Evolutionary conservation across 2,888 invertebrate genomes (phyloP).

Genomic region (Volucella inanis): DNA sequence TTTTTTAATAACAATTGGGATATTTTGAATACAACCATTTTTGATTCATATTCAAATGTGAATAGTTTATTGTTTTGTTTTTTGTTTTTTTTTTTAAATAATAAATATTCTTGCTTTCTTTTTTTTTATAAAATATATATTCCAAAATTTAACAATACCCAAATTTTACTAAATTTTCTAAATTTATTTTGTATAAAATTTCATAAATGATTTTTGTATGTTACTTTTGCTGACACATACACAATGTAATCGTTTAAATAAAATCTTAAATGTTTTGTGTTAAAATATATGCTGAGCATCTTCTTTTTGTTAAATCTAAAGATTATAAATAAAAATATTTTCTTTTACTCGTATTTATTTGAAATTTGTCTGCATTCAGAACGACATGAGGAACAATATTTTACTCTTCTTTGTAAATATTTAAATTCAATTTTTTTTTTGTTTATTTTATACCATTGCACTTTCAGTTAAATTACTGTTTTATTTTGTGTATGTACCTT

Average conservation of each 20-base stretch:
- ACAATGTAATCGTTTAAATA: slow-evolving; percentile 22
- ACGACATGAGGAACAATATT: slow-evolving; percentile 57
- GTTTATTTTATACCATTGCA: slow-evolving; percentile 54
- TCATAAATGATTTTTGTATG: slow-evolving; percentile 25
- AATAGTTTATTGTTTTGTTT: slow-evolving; percentile 27
- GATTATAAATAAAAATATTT: slow-evolving; percentile 4
- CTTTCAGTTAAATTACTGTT: slow-evolving; percentile 16
- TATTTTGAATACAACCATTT: slow-evolving; percentile 67
- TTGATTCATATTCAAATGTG: slow-evolving; percentile 37
- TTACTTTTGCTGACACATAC: slow-evolving; percentile 25
- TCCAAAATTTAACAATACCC: slow-evolving; percentile 69
- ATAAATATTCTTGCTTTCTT: neutral
- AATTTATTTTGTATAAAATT: slow-evolving; percentile 49
- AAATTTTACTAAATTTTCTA: slow-evolving; percentile 56
- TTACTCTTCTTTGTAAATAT: slow-evolving; percentile 23
- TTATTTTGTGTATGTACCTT: slow-evolving; percentile 24
- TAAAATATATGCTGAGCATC: slow-evolving; percentile 52
- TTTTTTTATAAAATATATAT: slow-evolving; percentile 65
- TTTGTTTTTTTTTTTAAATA: slow-evolving; percentile 12
- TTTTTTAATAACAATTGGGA: slow-evolving; percentile 52
- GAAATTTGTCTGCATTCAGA: slow-evolving; percentile 1
- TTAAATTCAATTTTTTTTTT: slow-evolving; percentile 25
- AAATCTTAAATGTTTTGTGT: slow-evolving; percentile 25
- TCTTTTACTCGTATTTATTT: neutral
- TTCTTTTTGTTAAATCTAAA: slow-evolving; percentile 2